Evolutionary conservation across 2,797 vertebrate species (phyloP).

Genomic region (Sebastes vulpes): DNA sequence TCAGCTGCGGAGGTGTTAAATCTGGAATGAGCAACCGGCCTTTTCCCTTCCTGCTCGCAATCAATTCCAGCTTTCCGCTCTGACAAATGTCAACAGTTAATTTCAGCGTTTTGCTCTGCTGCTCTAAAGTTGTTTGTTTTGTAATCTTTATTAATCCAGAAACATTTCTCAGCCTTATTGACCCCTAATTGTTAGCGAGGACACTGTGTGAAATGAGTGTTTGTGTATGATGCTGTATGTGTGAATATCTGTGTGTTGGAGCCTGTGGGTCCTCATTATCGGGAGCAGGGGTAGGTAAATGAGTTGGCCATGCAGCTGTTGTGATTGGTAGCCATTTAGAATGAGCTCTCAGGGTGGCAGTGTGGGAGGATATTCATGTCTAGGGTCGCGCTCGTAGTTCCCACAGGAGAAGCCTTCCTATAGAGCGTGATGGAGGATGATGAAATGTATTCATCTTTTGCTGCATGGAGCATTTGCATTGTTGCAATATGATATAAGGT

Average conservation of each 20-base stretch:
- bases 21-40: neutral
- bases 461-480: neutral
- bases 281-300: conserved; percentile 76
- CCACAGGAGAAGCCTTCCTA: neutral
- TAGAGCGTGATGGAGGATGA: neutral
- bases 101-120: conserved; percentile 16
- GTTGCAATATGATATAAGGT: neutral
- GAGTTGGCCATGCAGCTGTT: conserved; percentile 67
- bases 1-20: neutral
- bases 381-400: neutral
- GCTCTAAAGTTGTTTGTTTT: conserved; percentile 28
- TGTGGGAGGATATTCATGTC: conserved; percentile 55
- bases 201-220: conserved; percentile 7
- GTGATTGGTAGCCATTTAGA: conserved; percentile 58
- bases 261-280: conserved; percentile 73
- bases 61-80: conserved; percentile 42
- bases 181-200: conserved; percentile 28
- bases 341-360: conserved; percentile 47
- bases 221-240: neutral
- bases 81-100: conserved; percentile 54
- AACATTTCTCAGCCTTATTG: conserved; percentile 45
- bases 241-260: conserved; percentile 15
- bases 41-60: conserved; percentile 15
- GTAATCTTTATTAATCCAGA: conserved; percentile 42
- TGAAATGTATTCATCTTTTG: neutral